Evolutionary conservation across 1,140 invertebrate species (phyloP).

Genomic region (Dinoponera quadriceps): DNA sequence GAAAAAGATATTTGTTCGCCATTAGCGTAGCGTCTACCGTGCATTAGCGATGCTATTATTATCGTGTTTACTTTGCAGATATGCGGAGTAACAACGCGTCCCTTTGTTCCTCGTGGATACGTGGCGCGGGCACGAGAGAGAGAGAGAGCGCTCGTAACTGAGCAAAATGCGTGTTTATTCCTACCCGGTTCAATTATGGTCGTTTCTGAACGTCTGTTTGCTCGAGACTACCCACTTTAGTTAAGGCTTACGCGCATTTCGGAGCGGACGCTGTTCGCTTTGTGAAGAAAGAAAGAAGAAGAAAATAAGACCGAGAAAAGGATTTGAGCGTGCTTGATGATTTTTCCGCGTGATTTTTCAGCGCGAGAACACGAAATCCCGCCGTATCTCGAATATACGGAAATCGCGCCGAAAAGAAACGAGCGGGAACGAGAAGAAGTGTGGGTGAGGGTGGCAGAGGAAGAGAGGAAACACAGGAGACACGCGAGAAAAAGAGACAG

Average conservation of each 20-base stretch:
- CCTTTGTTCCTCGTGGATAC: slow-evolving; percentile 48
- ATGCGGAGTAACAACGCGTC: slow-evolving; percentile 45
- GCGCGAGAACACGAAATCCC: too few species aligned
- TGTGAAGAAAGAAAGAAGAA: too few species aligned
- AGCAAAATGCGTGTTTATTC: slow-evolving; percentile 37
- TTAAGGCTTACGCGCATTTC: not conserved
- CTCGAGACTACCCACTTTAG: not conserved
- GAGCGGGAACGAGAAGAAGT: not conserved
- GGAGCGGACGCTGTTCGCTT: too few species aligned
- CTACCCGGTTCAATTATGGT: slow-evolving; percentile 18
- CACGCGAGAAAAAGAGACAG: not conserved
- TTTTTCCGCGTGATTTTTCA: too few species aligned
- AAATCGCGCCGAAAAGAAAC: not conserved
- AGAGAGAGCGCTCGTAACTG: slow-evolving; percentile 34
- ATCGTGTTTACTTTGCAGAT: slow-evolving; percentile 55
- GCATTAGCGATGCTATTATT: slow-evolving; percentile 55
- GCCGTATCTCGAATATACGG: too few species aligned
- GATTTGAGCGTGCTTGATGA: too few species aligned
- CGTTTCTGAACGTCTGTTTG: not conserved
- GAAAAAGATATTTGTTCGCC: slow-evolving; percentile 53
- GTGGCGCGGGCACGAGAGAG: too few species aligned
- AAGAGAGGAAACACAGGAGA: slow-evolving; percentile 10
- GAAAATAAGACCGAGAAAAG: too few species aligned
- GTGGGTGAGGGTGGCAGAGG: not conserved
- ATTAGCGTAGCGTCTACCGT: slow-evolving; percentile 49